phyloP scores from a whole-genome alignment of 2,113 vertebrate genomes.

The Limanda limanda region DNA sequence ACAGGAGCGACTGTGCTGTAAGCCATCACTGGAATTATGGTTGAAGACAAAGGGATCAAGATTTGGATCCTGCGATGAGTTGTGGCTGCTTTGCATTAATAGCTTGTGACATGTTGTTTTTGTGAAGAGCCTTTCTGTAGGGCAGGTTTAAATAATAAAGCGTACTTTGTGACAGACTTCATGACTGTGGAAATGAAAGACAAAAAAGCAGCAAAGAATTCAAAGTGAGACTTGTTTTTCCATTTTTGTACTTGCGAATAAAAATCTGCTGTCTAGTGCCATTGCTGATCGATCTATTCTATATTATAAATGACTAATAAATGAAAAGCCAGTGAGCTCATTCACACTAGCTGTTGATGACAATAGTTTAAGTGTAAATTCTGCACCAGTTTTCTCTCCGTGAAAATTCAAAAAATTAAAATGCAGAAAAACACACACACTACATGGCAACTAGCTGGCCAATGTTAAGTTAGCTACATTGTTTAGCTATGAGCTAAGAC shows the following conservation, averaged over 20 bases:
- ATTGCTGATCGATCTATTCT: neutral
- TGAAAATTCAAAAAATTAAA: too few relatives aligned
- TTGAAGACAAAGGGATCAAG: slow-evolving; percentile 60
- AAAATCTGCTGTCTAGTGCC: neutral
- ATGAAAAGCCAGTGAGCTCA: slow-evolving; percentile 2
- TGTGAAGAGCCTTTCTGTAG: slow-evolving; percentile 36
- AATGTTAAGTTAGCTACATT: too few relatives aligned
- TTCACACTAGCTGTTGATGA: neutral
- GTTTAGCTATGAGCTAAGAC: too few relatives aligned
- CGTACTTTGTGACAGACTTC: slow-evolving; percentile 27
- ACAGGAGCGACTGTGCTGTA: slow-evolving; percentile 29
- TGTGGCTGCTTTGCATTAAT: slow-evolving; percentile 57
- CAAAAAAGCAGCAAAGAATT: neutral
- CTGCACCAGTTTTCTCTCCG: neutral
- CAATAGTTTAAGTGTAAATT: too few relatives aligned
- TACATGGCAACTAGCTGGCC: too few relatives aligned
- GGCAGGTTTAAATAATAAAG: slow-evolving; percentile 52
- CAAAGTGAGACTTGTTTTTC: neutral
- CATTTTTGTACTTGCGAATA: neutral
- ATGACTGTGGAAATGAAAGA: slow-evolving; percentile 13
- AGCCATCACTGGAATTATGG: slow-evolving; percentile 29
- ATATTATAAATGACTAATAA: slow-evolving; percentile 2
- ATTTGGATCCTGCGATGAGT: slow-evolving; percentile 41
- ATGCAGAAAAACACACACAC: too few relatives aligned
- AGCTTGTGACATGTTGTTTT: slow-evolving; percentile 62